A percentile compares a stretch with the other conserved stretches of the same genome.
These are phyloP conservation scores for Acyrthosiphon pisum DNA, from an alignment of 1,140 invertebrate genomes.

Conservation along the genomic window DNA sequence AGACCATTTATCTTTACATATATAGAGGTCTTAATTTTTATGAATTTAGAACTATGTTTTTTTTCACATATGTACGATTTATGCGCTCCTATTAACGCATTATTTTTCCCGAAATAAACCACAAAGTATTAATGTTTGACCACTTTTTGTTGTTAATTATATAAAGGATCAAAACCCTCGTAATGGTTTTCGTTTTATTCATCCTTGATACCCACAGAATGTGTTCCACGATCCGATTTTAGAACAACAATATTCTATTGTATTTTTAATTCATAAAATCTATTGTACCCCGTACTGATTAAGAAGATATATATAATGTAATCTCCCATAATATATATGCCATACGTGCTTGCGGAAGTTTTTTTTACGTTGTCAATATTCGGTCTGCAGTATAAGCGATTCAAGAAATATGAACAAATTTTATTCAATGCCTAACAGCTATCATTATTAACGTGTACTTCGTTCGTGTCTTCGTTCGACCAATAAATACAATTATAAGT, in stretches of 20 bases:
- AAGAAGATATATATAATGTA: background rate
- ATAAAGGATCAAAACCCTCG: background rate
- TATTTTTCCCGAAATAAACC: background rate
- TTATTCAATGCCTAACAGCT: too few relatives aligned
- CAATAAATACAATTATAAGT: too few relatives aligned
- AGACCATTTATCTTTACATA: background rate
- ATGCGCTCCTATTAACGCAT: background rate
- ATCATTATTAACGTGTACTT: too few relatives aligned
- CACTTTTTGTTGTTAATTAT: background rate
- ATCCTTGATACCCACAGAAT: background rate
- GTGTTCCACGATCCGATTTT: background rate
- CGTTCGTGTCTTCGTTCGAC: too few relatives aligned
- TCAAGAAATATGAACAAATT: too few relatives aligned
- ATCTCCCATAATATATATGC: background rate
- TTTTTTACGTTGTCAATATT: too few relatives aligned
- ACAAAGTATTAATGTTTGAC: background rate
- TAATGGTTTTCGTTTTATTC: background rate
- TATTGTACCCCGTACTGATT: background rate
- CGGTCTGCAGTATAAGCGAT: too few relatives aligned
- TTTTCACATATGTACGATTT: background rate
- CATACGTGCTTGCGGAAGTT: too few relatives aligned
- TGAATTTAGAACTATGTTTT: background rate
- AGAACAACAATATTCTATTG: conserved; percentile 10
- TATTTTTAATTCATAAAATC: background rate
- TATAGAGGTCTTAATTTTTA: background rate